Evolutionary conservation across 1,140 invertebrate species (phyloP).

Genomic region (Parapsyche elsis): DNA sequence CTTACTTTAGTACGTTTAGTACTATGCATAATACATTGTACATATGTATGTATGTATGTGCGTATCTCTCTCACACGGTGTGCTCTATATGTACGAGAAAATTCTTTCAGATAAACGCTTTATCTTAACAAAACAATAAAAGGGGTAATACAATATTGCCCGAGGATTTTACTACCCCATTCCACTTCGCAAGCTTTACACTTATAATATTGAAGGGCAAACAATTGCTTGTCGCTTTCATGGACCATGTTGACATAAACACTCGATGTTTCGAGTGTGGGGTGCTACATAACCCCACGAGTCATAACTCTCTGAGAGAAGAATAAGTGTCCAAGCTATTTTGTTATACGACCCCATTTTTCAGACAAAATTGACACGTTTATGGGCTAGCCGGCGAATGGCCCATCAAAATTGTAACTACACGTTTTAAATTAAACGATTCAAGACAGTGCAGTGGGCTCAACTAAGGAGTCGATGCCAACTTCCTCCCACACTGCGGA

Average conservation of each 20-base stretch:
- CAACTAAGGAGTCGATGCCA: no score
- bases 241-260: conserved; percentile 3
- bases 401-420: not conserved
- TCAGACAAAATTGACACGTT: conserved; percentile 55
- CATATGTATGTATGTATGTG: not conserved
- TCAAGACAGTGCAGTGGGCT: not conserved
- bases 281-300: not conserved
- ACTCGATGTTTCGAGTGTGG: not conserved
- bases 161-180: not conserved
- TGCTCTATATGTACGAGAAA: no score
- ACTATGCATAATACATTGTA: not conserved
- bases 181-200: not conserved
- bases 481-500: no score
- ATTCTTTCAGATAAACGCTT: no score
- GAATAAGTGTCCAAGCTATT: conserved; percentile 49
- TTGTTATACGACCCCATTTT: conserved; percentile 55
- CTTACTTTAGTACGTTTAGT: no score
- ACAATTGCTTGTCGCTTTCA: conserved; percentile 2
- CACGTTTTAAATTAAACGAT: conserved; percentile 4
- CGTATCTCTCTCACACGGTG: no score
- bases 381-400: conserved; percentile 34
- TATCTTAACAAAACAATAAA: not conserved
- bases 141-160: conserved; percentile 1
- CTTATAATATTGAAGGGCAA: conserved; percentile 5
- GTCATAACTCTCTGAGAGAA: conserved; percentile 40